Conservation (phyloP, 2,888 invertebrate genomes). For the Lasioglossum villosulum region DNA sequence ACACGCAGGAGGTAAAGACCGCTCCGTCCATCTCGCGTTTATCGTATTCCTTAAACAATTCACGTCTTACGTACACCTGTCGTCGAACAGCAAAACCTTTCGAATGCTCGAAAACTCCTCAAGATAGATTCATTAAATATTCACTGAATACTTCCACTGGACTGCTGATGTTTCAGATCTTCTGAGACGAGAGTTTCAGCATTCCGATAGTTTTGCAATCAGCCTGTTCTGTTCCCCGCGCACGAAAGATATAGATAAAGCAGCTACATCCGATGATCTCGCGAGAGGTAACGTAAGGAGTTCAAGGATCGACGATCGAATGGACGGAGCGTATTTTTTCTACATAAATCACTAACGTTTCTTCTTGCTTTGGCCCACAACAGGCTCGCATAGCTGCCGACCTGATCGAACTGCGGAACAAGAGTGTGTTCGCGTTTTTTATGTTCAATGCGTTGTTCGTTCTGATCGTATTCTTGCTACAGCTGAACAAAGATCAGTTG, state of each 20-base stretch:
- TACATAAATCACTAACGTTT: conserved; percentile 76
- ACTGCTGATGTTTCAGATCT: neutral
- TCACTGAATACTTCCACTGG: neutral
- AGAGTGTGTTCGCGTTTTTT: conserved; percentile 98
- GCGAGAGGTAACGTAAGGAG: conserved; percentile 17
- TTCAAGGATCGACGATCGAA: conserved; percentile 50
- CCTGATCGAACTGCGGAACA: conserved; percentile 97
- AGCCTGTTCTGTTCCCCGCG: too few species aligned
- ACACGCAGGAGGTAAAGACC: conserved; percentile 94
- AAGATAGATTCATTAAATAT: neutral
- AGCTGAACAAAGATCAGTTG: conserved; percentile 99
- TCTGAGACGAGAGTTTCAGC: neutral
- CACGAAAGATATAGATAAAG: conserved; percentile 6
- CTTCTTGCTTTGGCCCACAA: conserved; percentile 80
- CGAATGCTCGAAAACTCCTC: neutral
- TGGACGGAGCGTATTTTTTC: conserved; percentile 74
- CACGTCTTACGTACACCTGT: neutral
- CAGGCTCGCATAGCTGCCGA: conserved; percentile 96
- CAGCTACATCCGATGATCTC: neutral
- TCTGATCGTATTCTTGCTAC: conserved; percentile 99
- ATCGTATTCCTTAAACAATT: conserved; percentile 34
- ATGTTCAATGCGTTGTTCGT: conserved; percentile 99
- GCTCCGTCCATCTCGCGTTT: conserved; percentile 76
- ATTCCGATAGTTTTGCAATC: conserved; percentile 31
- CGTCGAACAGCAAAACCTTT: neutral